Evolutionary conservation across 2,797 vertebrate genomes (phyloP).

Genomic region (Myotis daubentonii): DNA sequence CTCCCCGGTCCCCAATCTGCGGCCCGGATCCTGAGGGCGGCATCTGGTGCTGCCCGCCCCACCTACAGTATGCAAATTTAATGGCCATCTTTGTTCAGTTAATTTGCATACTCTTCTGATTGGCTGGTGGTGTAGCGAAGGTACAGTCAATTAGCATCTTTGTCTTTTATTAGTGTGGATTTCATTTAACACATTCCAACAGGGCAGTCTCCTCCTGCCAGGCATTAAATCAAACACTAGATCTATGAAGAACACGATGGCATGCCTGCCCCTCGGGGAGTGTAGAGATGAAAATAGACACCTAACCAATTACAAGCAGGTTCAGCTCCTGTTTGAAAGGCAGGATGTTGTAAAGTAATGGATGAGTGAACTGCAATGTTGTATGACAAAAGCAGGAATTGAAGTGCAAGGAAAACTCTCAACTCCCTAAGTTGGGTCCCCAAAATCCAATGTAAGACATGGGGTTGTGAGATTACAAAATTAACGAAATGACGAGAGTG

Average conservation of each 20-base stretch:
- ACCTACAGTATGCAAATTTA: too few species aligned
- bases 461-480: not conserved
- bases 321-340: not conserved
- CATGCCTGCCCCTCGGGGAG: not conserved
- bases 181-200: not conserved
- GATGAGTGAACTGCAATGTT: not conserved
- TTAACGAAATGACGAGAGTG: not conserved
- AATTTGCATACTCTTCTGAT: too few species aligned
- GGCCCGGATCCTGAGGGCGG: too few species aligned
- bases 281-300: not conserved
- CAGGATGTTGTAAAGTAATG: not conserved
- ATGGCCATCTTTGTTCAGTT: too few species aligned
- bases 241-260: not conserved
- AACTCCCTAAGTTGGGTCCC: not conserved
- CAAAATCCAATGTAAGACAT: not conserved
- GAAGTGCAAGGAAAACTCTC: not conserved
- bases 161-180: not conserved
- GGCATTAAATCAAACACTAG: not conserved
- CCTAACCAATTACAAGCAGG: not conserved
- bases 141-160: too few species aligned
- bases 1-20: too few species aligned
- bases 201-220: not conserved
- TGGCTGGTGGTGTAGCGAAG: too few species aligned
- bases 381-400: not conserved
- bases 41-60: too few species aligned